phyloP scores from a whole-genome alignment of 2,888 invertebrate species.

The Drosophila anomalata region DNA sequence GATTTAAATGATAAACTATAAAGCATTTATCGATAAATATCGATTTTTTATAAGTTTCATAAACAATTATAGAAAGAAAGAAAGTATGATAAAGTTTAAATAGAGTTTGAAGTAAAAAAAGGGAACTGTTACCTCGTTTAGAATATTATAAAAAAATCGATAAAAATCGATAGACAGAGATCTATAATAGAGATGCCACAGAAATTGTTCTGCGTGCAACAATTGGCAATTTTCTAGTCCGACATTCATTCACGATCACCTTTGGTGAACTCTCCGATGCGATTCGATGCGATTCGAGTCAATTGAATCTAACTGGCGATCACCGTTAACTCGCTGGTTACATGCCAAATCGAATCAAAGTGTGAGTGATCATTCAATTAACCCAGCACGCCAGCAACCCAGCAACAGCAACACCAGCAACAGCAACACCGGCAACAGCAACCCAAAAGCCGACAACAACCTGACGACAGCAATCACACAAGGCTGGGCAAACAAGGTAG shows the following conservation, averaged over 20 bases:
- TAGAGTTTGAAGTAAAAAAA: too few species aligned
- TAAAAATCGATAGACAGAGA: background rate
- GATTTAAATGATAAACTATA: background rate
- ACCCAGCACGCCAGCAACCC: constrained; percentile 72
- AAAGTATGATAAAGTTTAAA: too few species aligned
- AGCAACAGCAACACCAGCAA: constrained; percentile 3
- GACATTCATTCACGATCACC: constrained; percentile 71
- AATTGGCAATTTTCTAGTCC: constrained; percentile 2
- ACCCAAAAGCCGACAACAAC: constrained; percentile 26
- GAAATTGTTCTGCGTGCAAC: background rate
- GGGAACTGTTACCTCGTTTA: too few species aligned
- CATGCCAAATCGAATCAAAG: constrained; percentile 78
- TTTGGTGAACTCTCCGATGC: constrained; percentile 34
- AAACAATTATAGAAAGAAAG: too few species aligned
- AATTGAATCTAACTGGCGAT: constrained; percentile 63
- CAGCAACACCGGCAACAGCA: constrained; percentile 31
- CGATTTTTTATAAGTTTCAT: too few species aligned
- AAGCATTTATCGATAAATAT: too few species aligned
- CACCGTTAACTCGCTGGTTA: constrained; percentile 66
- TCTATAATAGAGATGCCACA: background rate
- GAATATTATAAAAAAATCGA: background rate
- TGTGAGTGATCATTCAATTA: constrained; percentile 79
- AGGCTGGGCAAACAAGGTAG: constrained; percentile 51
- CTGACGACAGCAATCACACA: constrained; percentile 62
- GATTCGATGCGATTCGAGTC: constrained; percentile 4